A percentile compares a stretch with the other conserved stretches of the same genome.
phyloP scores from a whole-genome alignment of 2,888 invertebrate genomes.

The Drosophila phalerata region DNA sequence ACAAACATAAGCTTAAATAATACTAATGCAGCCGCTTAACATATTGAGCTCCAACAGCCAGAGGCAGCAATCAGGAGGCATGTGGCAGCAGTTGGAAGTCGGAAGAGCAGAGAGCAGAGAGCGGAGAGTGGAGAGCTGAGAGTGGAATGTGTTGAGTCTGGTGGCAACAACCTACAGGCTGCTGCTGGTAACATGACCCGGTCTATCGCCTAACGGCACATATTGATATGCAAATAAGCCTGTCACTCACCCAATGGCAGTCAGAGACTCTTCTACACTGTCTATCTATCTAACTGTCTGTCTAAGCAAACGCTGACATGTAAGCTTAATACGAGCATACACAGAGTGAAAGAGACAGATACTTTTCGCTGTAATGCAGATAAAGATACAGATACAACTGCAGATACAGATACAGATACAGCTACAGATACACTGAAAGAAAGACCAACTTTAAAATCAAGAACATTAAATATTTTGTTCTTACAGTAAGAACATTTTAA shows the following conservation, averaged over 20 bases:
- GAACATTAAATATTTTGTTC: too few species aligned
- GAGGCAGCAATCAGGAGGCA: background rate
- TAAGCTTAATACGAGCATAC: conserved; percentile 18
- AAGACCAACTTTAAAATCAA: too few species aligned
- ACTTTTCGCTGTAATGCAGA: background rate
- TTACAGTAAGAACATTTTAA: too few species aligned
- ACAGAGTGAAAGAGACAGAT: background rate
- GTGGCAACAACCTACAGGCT: conserved; percentile 5
- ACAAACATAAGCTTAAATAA: conserved; percentile 24
- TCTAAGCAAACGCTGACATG: conserved; percentile 36
- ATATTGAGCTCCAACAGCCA: conserved; percentile 25
- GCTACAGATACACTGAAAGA: conserved; percentile 13
- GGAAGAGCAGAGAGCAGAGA: too few species aligned
- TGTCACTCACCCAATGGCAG: conserved; percentile 33
- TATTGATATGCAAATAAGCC: conserved; percentile 76
- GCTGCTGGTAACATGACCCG: conserved; percentile 3
- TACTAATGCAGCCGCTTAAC: conserved; percentile 52
- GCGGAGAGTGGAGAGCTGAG: background rate
- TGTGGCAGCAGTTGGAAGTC: background rate
- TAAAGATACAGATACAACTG: conserved; percentile 1
- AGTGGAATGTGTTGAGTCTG: background rate
- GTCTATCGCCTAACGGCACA: conserved; percentile 45
- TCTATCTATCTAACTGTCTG: conserved; percentile 35
- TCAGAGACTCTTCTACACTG: background rate
- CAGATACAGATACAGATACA: conserved; percentile 8